phyloP scores from a whole-genome alignment of 2,113 vertebrate species.

The Silurus meridionalis region DNA sequence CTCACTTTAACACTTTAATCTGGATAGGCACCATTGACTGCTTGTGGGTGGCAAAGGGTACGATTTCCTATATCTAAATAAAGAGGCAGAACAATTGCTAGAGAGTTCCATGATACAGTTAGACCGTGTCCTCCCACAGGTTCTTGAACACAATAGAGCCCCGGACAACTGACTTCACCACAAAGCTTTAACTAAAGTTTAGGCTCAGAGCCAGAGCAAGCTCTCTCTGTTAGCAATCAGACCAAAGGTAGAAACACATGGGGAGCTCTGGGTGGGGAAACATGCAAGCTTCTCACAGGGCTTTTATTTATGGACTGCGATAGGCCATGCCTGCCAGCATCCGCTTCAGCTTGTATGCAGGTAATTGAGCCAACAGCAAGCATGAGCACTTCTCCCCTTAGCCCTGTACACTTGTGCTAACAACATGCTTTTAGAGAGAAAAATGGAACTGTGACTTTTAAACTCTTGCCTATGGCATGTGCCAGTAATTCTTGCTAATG shows the following conservation, averaged over 20 bases:
- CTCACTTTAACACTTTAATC: constrained; percentile 74
- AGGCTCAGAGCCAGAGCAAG: constrained; percentile 44
- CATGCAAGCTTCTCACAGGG: constrained; percentile 49
- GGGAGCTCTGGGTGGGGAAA: constrained; percentile 50
- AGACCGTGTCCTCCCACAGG: constrained; percentile 1
- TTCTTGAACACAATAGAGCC: constrained; percentile 23
- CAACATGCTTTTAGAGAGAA: constrained; percentile 40
- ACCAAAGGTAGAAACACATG: constrained; percentile 60
- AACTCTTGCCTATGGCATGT: constrained; percentile 34
- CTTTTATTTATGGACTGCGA: constrained; percentile 60
- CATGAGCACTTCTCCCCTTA: constrained; percentile 44
- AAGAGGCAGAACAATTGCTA: constrained; percentile 59
- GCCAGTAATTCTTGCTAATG: not conserved
- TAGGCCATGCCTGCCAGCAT: constrained; percentile 43
- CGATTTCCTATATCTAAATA: constrained; percentile 68
- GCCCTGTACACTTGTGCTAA: constrained; percentile 34
- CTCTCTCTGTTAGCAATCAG: constrained; percentile 66
- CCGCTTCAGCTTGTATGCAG: constrained; percentile 48
- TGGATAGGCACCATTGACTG: constrained; percentile 73
- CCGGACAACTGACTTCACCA: constrained; percentile 52
- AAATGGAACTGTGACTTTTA: not conserved
- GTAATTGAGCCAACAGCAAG: constrained; percentile 60
- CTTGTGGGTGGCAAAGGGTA: constrained; percentile 75
- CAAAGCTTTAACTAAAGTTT: not conserved
- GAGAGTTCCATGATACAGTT: constrained; percentile 14